Evolutionary conservation across 2,888 invertebrate species (phyloP).

Genomic region (Mimachlamys varia): DNA sequence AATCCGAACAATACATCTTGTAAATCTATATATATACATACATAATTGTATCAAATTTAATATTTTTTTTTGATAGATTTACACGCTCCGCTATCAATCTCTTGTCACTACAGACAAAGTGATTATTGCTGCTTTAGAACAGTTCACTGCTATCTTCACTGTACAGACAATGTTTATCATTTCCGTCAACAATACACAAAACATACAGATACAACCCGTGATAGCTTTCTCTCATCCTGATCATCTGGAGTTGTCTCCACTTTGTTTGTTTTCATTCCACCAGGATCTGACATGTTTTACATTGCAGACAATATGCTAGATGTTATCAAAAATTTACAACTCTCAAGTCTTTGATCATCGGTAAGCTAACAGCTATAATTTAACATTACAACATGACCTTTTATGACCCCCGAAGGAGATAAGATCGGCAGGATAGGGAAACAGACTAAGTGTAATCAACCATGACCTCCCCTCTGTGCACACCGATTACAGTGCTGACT

Average conservation of each 20-base stretch:
- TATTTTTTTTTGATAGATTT: too few species aligned
- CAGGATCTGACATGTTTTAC: conserved; percentile 36
- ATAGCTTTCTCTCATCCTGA: background rate
- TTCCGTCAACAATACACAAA: background rate
- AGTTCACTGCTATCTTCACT: background rate
- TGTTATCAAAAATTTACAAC: conserved; percentile 11
- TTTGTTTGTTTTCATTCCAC: conserved; percentile 27
- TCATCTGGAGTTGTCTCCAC: conserved; percentile 12
- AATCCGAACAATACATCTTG: background rate
- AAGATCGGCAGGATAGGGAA: conserved; percentile 7
- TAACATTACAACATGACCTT: conserved; percentile 2
- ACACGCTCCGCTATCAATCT: background rate
- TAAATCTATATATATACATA: background rate
- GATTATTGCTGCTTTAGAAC: background rate
- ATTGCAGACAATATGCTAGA: background rate
- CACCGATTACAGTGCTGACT: background rate
- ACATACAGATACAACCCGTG: background rate
- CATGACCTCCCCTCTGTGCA: background rate
- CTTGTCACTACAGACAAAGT: background rate
- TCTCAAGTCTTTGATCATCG: conserved; percentile 14
- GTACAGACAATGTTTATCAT: background rate
- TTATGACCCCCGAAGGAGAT: background rate
- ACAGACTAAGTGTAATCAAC: background rate
- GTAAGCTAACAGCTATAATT: conserved; percentile 21
- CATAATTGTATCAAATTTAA: background rate